These are phyloP conservation scores for Petromus typicus DNA, from an alignment of 2,113 vertebrate species.

Conservation along the genomic window DNA sequence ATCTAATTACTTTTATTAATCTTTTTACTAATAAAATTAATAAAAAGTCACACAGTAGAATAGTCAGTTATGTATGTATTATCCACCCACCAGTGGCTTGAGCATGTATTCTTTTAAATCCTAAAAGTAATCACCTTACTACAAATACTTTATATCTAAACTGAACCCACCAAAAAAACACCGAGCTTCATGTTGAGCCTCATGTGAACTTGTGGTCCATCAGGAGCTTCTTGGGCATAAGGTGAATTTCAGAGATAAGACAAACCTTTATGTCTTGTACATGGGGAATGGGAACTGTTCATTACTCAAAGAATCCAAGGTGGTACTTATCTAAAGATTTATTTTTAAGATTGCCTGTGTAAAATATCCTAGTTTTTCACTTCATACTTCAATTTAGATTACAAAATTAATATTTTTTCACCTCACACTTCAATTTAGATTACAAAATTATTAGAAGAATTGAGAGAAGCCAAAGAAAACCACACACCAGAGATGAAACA, in stretches of 20 bases:
- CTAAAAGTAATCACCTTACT: constrained; percentile 8
- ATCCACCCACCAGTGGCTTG: not conserved
- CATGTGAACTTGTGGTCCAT: not conserved
- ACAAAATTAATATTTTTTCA: constrained; percentile 87
- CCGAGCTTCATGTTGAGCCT: not conserved
- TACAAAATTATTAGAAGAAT: constrained; percentile 91
- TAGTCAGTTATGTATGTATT: not conserved
- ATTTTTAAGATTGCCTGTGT: constrained; percentile 27
- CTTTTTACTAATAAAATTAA: not conserved
- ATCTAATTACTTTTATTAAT: not conserved
- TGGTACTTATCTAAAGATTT: not conserved
- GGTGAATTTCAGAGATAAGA: not conserved
- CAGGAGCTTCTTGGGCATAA: not conserved
- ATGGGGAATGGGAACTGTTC: not conserved
- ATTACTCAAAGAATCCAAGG: not conserved
- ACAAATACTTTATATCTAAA: not conserved
- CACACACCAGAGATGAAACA: constrained; percentile 94
- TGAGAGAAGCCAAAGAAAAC: constrained; percentile 92
- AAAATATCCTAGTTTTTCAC: constrained; percentile 37
- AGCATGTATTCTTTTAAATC: not conserved
- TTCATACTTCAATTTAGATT: constrained; percentile 86
- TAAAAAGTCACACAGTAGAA: not conserved
- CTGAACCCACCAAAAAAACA: not conserved
- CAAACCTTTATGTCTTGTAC: not conserved
- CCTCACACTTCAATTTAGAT: constrained; percentile 86